Evolutionary conservation across 2,113 vertebrate genomes (phyloP).

Genomic region (Calonectris borealis): DNA sequence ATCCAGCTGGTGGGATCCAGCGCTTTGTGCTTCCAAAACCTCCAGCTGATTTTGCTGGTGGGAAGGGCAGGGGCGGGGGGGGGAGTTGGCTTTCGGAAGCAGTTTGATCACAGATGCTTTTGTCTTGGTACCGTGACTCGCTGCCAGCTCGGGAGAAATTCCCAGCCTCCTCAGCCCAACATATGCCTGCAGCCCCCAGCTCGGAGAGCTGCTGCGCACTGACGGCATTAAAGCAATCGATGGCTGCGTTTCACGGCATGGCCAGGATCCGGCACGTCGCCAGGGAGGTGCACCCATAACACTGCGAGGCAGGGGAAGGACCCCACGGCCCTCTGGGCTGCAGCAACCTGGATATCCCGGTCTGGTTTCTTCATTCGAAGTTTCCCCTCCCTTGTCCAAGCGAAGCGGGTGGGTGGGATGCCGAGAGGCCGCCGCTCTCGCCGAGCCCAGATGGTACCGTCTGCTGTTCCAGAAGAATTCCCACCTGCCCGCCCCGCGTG

Average conservation of each 20-base stretch:
- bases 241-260: rapidly evolving
- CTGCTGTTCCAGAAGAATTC: neutral
- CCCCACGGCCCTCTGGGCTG: neutral
- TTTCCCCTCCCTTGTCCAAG: neutral
- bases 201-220: neutral
- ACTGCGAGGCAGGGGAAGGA: too few species aligned
- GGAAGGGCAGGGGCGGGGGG: neutral
- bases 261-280: rapidly evolving
- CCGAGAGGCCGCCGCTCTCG: neutral
- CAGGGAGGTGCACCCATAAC: neutral
- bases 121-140: neutral
- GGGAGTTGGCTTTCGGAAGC: neutral
- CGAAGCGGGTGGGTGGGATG: neutral
- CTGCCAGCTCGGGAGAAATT: neutral
- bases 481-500: neutral
- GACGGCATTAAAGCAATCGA: rapidly evolving
- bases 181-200: neutral
- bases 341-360: neutral
- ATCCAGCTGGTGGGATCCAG: neutral
- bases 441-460: neutral
- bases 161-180: neutral
- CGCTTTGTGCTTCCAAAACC: neutral
- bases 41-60: neutral
- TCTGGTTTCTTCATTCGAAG: neutral
- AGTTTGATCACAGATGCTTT: neutral